Evolutionary conservation across 2,888 invertebrate genomes (phyloP).

Genomic region (Hanleya hanleyi): DNA sequence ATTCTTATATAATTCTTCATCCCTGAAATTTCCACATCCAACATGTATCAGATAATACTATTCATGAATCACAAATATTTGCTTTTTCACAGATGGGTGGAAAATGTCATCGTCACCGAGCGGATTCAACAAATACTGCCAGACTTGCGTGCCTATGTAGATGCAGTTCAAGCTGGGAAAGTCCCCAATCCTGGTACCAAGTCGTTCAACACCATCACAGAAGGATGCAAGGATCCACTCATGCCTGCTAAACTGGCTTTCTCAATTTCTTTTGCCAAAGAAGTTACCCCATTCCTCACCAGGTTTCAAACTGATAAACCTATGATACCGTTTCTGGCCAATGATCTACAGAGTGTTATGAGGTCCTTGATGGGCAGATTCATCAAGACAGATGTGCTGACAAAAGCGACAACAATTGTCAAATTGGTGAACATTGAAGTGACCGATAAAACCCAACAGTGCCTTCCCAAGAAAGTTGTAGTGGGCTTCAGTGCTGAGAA

Average conservation of each 20-base stretch:
- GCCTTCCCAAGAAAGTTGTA: conserved; percentile 14
- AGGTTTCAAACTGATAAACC: conserved; percentile 28
- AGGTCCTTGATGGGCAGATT: conserved; percentile 11
- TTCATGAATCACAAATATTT: too few species aligned
- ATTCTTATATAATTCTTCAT: too few species aligned
- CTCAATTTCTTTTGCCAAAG: conserved; percentile 18
- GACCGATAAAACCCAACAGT: conserved; percentile 9
- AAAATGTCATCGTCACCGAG: background rate
- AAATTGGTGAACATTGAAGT: conserved; percentile 18
- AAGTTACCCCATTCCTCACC: conserved; percentile 14
- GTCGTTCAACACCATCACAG: background rate
- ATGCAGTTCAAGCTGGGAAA: background rate
- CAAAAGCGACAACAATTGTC: background rate
- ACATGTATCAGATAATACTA: too few species aligned
- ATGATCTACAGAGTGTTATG: conserved; percentile 17
- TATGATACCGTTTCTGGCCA: conserved; percentile 26
- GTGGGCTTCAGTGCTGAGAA: conserved; percentile 20
- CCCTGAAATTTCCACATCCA: too few species aligned
- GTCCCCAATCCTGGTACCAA: background rate
- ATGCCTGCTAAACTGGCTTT: conserved; percentile 6
- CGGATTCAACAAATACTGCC: background rate
- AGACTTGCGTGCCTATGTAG: background rate
- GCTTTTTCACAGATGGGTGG: conserved; percentile 3
- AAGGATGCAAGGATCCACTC: conserved; percentile 5
- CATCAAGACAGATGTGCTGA: conserved; percentile 7